These are phyloP conservation scores for Eucriotettix oculatus DNA, from an alignment of 2,888 invertebrate genomes.

Conservation along the genomic window DNA sequence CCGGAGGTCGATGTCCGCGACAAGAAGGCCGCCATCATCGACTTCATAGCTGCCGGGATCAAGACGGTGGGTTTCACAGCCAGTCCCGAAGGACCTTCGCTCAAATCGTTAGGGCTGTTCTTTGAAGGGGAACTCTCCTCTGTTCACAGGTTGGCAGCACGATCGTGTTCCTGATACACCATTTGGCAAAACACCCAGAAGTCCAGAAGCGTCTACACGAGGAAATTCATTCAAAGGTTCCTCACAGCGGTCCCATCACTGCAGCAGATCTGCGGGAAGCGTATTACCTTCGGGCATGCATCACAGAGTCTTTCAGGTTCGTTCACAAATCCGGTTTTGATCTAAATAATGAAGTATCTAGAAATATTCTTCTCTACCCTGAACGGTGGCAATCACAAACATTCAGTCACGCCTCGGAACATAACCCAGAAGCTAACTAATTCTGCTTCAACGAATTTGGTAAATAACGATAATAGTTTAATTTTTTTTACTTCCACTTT, in stretches of 20 bases:
- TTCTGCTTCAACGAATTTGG: not conserved
- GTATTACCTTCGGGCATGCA: slow-evolving; percentile 62
- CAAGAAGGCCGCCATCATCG: slow-evolving; percentile 70
- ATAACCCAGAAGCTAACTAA: not conserved
- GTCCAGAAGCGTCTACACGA: slow-evolving; percentile 48
- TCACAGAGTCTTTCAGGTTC: slow-evolving; percentile 53
- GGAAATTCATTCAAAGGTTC: slow-evolving; percentile 38
- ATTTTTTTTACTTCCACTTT: no score
- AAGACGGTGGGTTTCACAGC: slow-evolving; percentile 44
- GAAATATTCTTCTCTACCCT: no score
- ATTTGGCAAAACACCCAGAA: slow-evolving; percentile 48
- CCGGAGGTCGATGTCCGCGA: slow-evolving; percentile 58
- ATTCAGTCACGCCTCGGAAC: not conserved
- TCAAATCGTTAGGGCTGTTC: no score
- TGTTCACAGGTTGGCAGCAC: slow-evolving; percentile 53
- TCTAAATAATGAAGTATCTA: no score
- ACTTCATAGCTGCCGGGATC: slow-evolving; percentile 75
- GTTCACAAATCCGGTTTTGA: no score
- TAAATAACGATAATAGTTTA: no score
- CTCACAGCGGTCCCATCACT: slow-evolving; percentile 35
- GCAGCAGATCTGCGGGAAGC: slow-evolving; percentile 43
- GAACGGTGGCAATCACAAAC: not conserved
- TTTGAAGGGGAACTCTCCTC: no score
- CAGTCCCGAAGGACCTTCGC: no score
- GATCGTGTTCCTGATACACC: slow-evolving; percentile 57